A percentile compares a stretch with the other conserved stretches of the same genome.
Conservation (phyloP, 2,888 invertebrate genomes). For the Temnothorax rugatulus region DNA sequence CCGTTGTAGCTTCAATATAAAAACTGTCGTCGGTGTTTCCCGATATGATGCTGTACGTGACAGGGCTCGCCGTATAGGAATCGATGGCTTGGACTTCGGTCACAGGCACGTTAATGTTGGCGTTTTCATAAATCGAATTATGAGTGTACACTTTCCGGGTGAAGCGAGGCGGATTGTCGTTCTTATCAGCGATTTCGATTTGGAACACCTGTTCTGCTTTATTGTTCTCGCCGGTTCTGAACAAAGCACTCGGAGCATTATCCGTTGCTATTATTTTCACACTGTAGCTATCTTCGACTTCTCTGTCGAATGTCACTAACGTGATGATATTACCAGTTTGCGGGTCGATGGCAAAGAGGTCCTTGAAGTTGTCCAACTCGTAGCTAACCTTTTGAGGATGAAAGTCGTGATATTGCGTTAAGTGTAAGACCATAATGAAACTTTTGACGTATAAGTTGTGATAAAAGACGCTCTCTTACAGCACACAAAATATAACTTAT, state of each 20-base stretch:
- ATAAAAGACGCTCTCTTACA: background rate
- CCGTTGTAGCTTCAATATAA: conserved; percentile 93
- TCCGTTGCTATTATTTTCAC: conserved; percentile 97
- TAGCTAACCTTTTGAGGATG: conserved; percentile 89
- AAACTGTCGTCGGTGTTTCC: conserved; percentile 96
- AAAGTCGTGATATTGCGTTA: conserved; percentile 13
- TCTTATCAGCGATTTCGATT: conserved; percentile 97
- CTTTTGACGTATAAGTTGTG: background rate
- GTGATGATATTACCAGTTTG: conserved; percentile 96
- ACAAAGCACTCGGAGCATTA: conserved; percentile 94
- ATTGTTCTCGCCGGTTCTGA: conserved; percentile 90
- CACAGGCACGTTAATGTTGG: conserved; percentile 93
- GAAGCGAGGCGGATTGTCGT: conserved; percentile 97
- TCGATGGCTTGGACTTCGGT: conserved; percentile 96
- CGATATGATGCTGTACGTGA: conserved; percentile 94
- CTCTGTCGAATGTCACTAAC: conserved; percentile 93
- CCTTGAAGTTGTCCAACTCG: conserved; percentile 90
- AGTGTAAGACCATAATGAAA: background rate
- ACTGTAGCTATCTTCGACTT: conserved; percentile 94
- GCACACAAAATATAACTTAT: background rate
- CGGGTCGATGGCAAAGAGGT: conserved; percentile 94
- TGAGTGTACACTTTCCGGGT: conserved; percentile 92
- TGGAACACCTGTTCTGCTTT: conserved; percentile 93
- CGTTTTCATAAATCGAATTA: conserved; percentile 93
- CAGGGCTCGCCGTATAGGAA: conserved; percentile 94